Evolutionary conservation across 1,140 invertebrate species (phyloP).

Genomic region (Melipona quadrifasciata): DNA sequence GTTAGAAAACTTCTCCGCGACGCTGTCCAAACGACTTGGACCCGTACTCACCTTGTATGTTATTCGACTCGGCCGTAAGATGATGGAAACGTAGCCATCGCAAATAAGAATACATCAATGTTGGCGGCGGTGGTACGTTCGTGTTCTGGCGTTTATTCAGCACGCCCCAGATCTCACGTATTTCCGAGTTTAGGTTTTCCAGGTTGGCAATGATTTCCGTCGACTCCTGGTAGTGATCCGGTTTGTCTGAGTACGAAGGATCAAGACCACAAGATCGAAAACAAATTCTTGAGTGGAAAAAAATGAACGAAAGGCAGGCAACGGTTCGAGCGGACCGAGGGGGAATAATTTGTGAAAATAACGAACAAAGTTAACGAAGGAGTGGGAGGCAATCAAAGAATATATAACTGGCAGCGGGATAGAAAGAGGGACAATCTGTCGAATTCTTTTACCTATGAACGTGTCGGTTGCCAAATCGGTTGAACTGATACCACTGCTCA

Average conservation of each 20-base stretch:
- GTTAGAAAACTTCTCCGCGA: background rate
- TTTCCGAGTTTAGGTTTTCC: slow-evolving; percentile 87
- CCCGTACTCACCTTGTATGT: slow-evolving; percentile 69
- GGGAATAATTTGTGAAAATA: background rate
- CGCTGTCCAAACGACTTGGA: background rate
- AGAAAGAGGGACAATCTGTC: background rate
- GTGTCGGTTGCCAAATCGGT: slow-evolving; percentile 85
- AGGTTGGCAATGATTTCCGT: slow-evolving; percentile 87
- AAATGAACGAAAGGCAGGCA: background rate
- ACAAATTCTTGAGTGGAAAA: slow-evolving; percentile 24
- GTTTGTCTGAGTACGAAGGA: slow-evolving; percentile 67
- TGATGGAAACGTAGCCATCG: slow-evolving; percentile 82
- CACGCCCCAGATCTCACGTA: slow-evolving; percentile 87
- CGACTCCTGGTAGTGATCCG: slow-evolving; percentile 84
- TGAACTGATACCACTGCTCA: slow-evolving; percentile 87
- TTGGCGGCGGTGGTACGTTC: slow-evolving; percentile 82
- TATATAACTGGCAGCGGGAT: no score
- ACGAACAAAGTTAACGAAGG: background rate
- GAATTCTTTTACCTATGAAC: slow-evolving; percentile 72
- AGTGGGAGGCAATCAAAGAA: background rate
- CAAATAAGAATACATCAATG: slow-evolving; percentile 84
- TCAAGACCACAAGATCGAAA: slow-evolving; percentile 37
- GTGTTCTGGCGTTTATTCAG: slow-evolving; percentile 85
- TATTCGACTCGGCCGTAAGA: slow-evolving; percentile 71
- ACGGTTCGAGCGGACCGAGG: background rate